Evolutionary conservation across 1,140 invertebrate genomes (phyloP).

Genomic region (Catajapyx aquilonaris): DNA sequence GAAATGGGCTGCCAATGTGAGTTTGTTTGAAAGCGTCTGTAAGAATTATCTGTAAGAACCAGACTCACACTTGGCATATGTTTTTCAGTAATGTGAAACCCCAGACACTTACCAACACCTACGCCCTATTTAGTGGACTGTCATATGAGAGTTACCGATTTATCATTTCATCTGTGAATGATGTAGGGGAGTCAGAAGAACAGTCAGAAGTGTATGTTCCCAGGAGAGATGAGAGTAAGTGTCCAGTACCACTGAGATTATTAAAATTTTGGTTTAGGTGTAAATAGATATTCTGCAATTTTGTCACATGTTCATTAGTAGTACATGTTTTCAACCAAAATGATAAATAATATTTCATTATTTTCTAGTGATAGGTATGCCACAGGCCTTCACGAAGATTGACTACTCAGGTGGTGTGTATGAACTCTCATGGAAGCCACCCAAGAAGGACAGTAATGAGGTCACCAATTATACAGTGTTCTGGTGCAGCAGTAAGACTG

Average conservation of each 20-base stretch:
- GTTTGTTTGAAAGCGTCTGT: too few species aligned
- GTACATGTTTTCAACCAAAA: too few species aligned
- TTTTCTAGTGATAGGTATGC: too few species aligned
- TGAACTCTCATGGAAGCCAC: not conserved
- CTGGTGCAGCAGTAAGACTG: not conserved
- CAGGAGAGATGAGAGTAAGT: not conserved
- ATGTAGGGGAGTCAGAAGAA: not conserved
- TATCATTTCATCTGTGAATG: not conserved
- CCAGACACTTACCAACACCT: not conserved
- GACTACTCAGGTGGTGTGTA: not conserved
- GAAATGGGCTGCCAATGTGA: too few species aligned
- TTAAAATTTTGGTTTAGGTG: too few species aligned
- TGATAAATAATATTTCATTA: too few species aligned
- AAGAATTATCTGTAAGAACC: too few species aligned
- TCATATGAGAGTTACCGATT: not conserved
- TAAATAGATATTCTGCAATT: too few species aligned
- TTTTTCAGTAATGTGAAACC: not conserved
- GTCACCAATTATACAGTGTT: not conserved
- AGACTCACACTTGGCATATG: too few species aligned
- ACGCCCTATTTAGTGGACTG: not conserved
- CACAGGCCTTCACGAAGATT: not conserved
- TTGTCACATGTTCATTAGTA: too few species aligned
- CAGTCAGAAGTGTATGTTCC: not conserved
- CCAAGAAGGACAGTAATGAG: not conserved
- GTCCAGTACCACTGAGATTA: too few species aligned